Conservation (phyloP, 2,797 vertebrate species). For the Liparis tanakae region DNA sequence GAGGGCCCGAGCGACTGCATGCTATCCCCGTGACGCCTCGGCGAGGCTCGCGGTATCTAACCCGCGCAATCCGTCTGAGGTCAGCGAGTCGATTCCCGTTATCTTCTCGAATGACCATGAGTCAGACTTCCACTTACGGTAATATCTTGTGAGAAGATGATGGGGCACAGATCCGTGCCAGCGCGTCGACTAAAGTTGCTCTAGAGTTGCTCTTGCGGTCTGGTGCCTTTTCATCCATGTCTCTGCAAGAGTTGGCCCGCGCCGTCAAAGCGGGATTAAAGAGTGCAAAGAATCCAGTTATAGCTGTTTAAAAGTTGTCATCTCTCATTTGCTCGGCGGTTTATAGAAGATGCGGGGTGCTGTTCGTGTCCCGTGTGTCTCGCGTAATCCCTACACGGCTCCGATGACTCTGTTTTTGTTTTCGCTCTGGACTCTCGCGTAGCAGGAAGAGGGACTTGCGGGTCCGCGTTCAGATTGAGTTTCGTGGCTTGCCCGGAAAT, state of each 20-base stretch:
- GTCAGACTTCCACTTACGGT: conserved; percentile 74
- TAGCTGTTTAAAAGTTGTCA: conserved; percentile 75
- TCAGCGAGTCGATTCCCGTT: conserved; percentile 71
- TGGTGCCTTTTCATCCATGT: conserved; percentile 70
- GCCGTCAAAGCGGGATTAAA: conserved; percentile 56
- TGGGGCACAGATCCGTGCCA: conserved; percentile 63
- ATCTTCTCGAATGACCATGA: conserved; percentile 70
- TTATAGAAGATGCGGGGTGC: conserved; percentile 69
- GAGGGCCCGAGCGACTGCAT: conserved; percentile 57
- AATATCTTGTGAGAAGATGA: conserved; percentile 73
- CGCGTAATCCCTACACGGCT: conserved; percentile 66
- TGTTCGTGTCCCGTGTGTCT: conserved; percentile 72
- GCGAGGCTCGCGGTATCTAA: conserved; percentile 53
- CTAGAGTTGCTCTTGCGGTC: conserved; percentile 60
- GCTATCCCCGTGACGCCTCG: conserved; percentile 66
- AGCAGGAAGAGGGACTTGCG: conserved; percentile 52
- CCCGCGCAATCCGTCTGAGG: conserved; percentile 59
- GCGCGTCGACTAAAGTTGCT: conserved; percentile 52
- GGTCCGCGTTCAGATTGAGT: conserved; percentile 62
- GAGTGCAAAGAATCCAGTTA: conserved; percentile 71
- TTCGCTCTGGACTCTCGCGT: conserved; percentile 63
- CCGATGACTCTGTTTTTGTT: conserved; percentile 72
- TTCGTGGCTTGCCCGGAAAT: conserved; percentile 67
- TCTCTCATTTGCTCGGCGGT: conserved; percentile 77
- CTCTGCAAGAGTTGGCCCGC: conserved; percentile 51